Percentiles rank a stretch among this genome's conserved stretches.
Evolutionary conservation across 2,113 vertebrate species (phyloP).

Genomic region (Pluvialis apricaria): DNA sequence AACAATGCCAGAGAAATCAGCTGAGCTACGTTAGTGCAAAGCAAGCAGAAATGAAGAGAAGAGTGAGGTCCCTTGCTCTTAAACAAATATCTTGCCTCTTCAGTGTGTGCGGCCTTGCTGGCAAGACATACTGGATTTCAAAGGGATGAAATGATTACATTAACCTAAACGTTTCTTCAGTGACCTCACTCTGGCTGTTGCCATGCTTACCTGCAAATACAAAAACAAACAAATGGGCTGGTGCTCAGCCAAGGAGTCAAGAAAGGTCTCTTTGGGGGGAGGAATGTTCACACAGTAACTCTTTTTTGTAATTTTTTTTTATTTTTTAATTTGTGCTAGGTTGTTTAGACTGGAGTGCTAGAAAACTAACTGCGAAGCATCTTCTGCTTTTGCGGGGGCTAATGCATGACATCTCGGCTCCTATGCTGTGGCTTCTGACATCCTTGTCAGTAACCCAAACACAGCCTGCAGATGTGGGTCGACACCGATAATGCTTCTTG

Average conservation of each 20-base stretch:
- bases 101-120: background rate
- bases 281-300: background rate
- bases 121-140: background rate
- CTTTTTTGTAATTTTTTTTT: background rate
- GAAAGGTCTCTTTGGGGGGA: background rate
- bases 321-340: background rate
- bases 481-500: background rate
- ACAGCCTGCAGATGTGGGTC: background rate
- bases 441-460: background rate
- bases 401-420: background rate
- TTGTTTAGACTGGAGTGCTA: background rate
- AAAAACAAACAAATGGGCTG: background rate
- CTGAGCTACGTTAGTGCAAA: background rate
- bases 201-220: slow-evolving; percentile 7
- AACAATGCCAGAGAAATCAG: background rate
- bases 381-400: background rate
- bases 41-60: background rate
- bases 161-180: background rate
- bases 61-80: background rate
- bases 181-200: background rate
- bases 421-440: background rate
- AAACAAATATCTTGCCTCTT: background rate
- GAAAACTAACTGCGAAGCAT: background rate
- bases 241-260: background rate
- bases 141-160: background rate